These are phyloP conservation scores for Ceriagrion tenellum DNA, from an alignment of 2,888 invertebrate species.

Conservation along the genomic window DNA sequence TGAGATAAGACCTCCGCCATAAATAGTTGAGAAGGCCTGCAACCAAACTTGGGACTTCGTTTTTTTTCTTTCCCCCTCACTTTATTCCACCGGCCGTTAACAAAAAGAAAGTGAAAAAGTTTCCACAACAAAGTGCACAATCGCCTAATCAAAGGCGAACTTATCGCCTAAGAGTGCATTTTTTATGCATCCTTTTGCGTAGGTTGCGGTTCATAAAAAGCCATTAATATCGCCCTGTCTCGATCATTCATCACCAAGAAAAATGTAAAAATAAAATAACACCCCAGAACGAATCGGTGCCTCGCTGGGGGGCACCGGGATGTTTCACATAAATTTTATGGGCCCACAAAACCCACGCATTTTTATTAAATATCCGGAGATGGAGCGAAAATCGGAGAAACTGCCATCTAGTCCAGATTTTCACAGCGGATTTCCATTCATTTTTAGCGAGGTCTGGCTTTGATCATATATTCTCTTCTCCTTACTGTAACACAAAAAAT, in stretches of 20 bases:
- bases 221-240: background rate
- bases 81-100: too few species aligned
- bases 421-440: too few species aligned
- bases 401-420: too few species aligned
- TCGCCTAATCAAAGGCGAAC: conserved; percentile 48
- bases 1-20: too few species aligned
- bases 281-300: too few species aligned
- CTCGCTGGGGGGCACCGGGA: too few species aligned
- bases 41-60: too few species aligned
- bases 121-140: conserved; percentile 43
- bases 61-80: too few species aligned
- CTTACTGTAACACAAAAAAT: background rate
- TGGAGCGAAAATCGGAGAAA: too few species aligned
- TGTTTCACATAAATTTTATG: too few species aligned
- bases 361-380: conserved; percentile 19
- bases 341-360: background rate
- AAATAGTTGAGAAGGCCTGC: too few species aligned
- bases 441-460: background rate
- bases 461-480: conserved; percentile 28
- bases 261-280: background rate
- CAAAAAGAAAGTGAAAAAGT: background rate
- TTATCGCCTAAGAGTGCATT: background rate
- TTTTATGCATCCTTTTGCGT: background rate
- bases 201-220: background rate
- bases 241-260: background rate